phyloP scores from a whole-genome alignment of 2,888 invertebrate genomes.

The Drosophila seclusa region DNA sequence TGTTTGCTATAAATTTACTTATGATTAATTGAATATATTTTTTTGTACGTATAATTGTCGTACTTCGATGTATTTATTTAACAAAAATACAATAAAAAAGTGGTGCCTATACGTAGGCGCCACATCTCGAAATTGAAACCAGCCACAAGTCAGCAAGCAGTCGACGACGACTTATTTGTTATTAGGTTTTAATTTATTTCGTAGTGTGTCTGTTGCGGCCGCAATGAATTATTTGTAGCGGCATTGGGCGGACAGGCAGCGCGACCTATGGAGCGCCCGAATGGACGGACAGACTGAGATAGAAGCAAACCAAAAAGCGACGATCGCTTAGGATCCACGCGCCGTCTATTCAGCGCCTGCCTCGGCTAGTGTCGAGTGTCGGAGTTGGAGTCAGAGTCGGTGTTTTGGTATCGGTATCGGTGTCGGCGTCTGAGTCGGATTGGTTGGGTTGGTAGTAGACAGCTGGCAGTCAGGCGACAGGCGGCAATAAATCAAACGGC shows the following conservation, averaged over 20 bases:
- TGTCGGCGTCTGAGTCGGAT: slow-evolving; percentile 16
- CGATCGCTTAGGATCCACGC: slow-evolving; percentile 74
- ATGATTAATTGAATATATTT: neutral
- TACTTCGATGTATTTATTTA: neutral
- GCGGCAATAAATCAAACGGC: slow-evolving; percentile 79
- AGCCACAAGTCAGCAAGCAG: slow-evolving; percentile 20
- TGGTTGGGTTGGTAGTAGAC: slow-evolving; percentile 69
- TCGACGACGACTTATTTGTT: slow-evolving; percentile 78
- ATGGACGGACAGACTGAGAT: slow-evolving; percentile 40
- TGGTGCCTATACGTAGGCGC: slow-evolving; percentile 58
- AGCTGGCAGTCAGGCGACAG: slow-evolving; percentile 80
- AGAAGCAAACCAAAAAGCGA: slow-evolving; percentile 45
- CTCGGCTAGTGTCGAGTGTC: slow-evolving; percentile 56
- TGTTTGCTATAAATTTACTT: neutral
- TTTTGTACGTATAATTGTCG: neutral
- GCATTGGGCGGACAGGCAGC: slow-evolving; percentile 75
- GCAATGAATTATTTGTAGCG: slow-evolving; percentile 77
- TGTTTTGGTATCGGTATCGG: slow-evolving; percentile 28
- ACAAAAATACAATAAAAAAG: slow-evolving; percentile 6
- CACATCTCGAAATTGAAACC: slow-evolving; percentile 28
- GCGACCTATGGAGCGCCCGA: slow-evolving; percentile 58
- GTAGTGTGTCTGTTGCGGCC: slow-evolving; percentile 64
- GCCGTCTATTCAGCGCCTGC: slow-evolving; percentile 46
- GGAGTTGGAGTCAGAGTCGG: slow-evolving; percentile 33
- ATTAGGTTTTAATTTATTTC: slow-evolving; percentile 82